These are phyloP conservation scores for Notothenia coriiceps DNA, from an alignment of 2,113 vertebrate genomes.

Conservation along the genomic window DNA sequence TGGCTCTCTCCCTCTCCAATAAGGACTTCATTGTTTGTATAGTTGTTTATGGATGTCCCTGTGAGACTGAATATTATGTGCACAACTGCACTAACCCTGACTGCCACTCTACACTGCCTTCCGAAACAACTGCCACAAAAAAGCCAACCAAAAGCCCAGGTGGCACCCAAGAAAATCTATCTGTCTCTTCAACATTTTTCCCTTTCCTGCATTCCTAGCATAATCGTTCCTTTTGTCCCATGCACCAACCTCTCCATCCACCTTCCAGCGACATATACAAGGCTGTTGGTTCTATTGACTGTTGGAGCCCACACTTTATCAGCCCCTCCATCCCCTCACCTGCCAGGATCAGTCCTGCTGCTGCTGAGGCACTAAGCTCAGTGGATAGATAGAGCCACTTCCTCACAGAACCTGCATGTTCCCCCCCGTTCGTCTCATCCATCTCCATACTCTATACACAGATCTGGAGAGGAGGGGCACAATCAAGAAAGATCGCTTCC, in stretches of 20 bases:
- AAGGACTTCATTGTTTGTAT: constrained; percentile 79
- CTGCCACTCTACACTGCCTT: constrained; percentile 1
- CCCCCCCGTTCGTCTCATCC: constrained; percentile 60
- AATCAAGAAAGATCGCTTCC: constrained; percentile 79
- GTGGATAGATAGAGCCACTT: constrained; percentile 84
- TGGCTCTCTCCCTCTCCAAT: constrained; percentile 72
- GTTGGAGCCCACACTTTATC: constrained; percentile 89
- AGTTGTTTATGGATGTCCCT: constrained; percentile 76
- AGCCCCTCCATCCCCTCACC: constrained; percentile 87
- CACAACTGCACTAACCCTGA: constrained; percentile 21
- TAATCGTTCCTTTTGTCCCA: constrained; percentile 42
- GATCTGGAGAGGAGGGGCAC: constrained; percentile 62
- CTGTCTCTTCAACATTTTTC: constrained; percentile 32
- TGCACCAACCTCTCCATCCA: constrained; percentile 81
- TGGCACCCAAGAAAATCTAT: background rate
- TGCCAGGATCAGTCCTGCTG: constrained; percentile 87
- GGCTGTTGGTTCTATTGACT: constrained; percentile 90
- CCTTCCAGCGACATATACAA: constrained; percentile 88
- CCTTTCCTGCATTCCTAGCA: constrained; percentile 36
- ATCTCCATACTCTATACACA: constrained; percentile 71
- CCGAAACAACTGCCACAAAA: background rate
- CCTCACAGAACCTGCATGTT: constrained; percentile 58
- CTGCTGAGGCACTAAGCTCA: constrained; percentile 84
- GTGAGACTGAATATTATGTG: constrained; percentile 69
- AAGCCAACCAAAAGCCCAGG: constrained; percentile 18